Base-by-base conservation (phyloP, 2,888 invertebrate species). In the Macropis europaea region DNA sequence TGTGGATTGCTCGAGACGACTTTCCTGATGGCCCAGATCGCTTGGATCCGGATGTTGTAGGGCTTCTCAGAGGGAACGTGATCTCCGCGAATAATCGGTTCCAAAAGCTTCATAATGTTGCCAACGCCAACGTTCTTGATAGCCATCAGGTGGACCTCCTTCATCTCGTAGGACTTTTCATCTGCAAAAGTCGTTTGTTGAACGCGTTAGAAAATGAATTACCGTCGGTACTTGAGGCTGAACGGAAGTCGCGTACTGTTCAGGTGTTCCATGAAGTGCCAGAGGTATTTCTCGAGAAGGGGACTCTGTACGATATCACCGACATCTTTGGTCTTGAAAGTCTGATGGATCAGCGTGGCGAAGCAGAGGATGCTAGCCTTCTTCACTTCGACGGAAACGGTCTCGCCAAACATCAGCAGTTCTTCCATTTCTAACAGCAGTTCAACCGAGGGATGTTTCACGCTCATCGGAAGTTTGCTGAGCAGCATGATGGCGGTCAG, bases 81-180 rank as follows among this genome's bases (percentile, higher is more conserved):
- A 19, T 90, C 88, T 2, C 90, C 90, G 9, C 83, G 83, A 7
- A 92, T 87, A 0, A 91, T 87, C 0, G 91, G 91, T 28, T 85
- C 87, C 52, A 92, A 76, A 50, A 90, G 87, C 43, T 90, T 85
- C 24, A 90, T 73, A 26, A 90, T 87, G 22, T 87, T 85, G 5
- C 85, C 85, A 2, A 91, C 76, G 69, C 89, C 86, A 36, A 91
- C 89, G 81, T 92, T 92, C 40, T 84, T 87, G 53, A 92, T 83
- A 1, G 90, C 92, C 82, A 90, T 87, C 47, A 92, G 73, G 78
- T 90, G 91, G 15, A 91, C 68, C 73, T 91, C 79, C 82, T 90
- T 89, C 72, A 87, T 84, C 2, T 88, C 82, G 59, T 90, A 88
- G 11, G 71, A 70, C 17, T 73, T 66, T 13, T 81, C 82, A n/a